Base-by-base conservation (phyloP, 2,113 vertebrate genomes). In the Microtus montanus region DNA sequence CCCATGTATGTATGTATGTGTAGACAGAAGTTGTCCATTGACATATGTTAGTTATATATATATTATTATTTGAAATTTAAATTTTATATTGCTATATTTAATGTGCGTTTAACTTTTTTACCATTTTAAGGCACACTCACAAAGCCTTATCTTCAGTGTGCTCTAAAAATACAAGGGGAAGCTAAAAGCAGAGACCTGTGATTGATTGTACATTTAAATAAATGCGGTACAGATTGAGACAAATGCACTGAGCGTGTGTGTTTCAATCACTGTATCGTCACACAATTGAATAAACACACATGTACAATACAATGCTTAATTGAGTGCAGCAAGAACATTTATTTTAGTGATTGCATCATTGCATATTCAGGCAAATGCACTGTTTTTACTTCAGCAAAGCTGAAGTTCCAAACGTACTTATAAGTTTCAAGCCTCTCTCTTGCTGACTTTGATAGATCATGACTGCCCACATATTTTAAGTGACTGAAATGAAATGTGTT, bases 241-340 rank as follows among this genome's bases (percentile, higher is more conserved):
- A 96, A 96, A 97, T 97, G 97, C 24, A 0, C 88, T 15, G 9
- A 96, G 96, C 38, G 15, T 68, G 94, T 96, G 97, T 97, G 92
- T 97, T 97, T 98, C 97, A 97, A 97, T 97, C 97, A 98, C 95
- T 95, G 92, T 93, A 95, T 97, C 93, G 4, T 97, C 97, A 97
- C 96, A 97, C 95, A 97, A 97, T 94, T 96, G 96, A 97, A 97
- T 98, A 97, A 97, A 97, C 97, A 98, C 97, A 98, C 97, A 96
- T 96, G 95, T 95, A 97, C 96, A 96, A 96, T 97, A 95, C 93
- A 96, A 96, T 96, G 97, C 78, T 97, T 98, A 98, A 97, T 97
- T 97, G 97, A 97, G 96, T 98, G 97, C 96, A 97, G 96, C 97
- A 97, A 97, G 96, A 92, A 94, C 95, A 97, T 97, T 98, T 97